phyloP scores from a whole-genome alignment of 2,888 invertebrate genomes.

The Argyra leucocephala region DNA sequence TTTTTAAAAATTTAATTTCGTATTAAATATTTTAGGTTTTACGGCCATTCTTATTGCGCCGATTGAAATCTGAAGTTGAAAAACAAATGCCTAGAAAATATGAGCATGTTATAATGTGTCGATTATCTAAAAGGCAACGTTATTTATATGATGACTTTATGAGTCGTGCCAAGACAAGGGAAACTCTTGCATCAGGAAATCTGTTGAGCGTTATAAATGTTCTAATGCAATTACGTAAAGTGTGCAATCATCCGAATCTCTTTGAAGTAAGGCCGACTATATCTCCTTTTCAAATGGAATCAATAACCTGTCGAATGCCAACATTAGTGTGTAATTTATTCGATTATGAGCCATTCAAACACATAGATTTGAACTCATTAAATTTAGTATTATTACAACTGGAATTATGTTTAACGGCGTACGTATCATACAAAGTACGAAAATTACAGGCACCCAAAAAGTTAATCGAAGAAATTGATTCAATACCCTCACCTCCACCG shows the following conservation, averaged over 20 bases:
- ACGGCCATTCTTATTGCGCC: slow-evolving; percentile 82
- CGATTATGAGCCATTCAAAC: slow-evolving; percentile 64
- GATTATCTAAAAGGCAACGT: slow-evolving; percentile 89
- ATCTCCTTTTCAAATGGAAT: slow-evolving; percentile 85
- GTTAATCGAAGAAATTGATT: slow-evolving; percentile 61
- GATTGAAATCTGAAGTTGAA: slow-evolving; percentile 90
- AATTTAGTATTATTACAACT: slow-evolving; percentile 58
- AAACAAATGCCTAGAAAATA: slow-evolving; percentile 95
- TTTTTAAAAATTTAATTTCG: no score
- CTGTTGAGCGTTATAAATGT: slow-evolving; percentile 91
- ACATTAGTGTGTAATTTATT: slow-evolving; percentile 60
- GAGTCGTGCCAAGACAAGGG: slow-evolving; percentile 88
- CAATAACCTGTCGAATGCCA: slow-evolving; percentile 60
- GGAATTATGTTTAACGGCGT: slow-evolving; percentile 64
- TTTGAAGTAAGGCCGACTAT: slow-evolving; percentile 93
- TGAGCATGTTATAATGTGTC: slow-evolving; percentile 88
- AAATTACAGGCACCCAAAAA: slow-evolving; percentile 61
- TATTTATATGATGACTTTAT: slow-evolving; percentile 99
- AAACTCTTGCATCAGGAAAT: slow-evolving; percentile 87
- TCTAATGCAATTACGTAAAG: slow-evolving; percentile 92
- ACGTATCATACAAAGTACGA: slow-evolving; percentile 71
- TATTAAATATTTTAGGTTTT: slow-evolving; percentile 56
- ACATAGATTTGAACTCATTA: slow-evolving; percentile 54
- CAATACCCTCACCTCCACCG: slow-evolving; percentile 49
- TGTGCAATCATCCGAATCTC: slow-evolving; percentile 96